Evolutionary conservation across 2,797 vertebrate genomes (phyloP).

Genomic region (Girardinus metallicus): DNA sequence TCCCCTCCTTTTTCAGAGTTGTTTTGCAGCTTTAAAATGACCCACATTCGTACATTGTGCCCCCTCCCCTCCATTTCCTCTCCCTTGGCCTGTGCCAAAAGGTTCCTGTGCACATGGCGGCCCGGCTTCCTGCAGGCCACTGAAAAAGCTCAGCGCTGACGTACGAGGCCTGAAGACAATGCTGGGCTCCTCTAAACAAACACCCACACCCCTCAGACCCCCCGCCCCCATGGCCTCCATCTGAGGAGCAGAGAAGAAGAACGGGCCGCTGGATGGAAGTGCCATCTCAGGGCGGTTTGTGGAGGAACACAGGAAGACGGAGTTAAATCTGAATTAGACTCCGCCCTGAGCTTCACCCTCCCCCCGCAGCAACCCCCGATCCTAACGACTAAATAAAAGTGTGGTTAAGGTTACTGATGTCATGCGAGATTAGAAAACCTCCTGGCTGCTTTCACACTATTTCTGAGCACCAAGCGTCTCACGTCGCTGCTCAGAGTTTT

Average conservation of each 20-base stretch:
- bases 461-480: slow-evolving; percentile 15
- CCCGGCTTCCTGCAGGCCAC: slow-evolving; percentile 83
- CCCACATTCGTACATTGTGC: slow-evolving; percentile 73
- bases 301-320: slow-evolving; percentile 66
- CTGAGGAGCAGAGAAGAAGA: slow-evolving; percentile 50
- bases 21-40: slow-evolving; percentile 82
- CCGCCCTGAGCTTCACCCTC: slow-evolving; percentile 44
- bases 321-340: slow-evolving; percentile 65
- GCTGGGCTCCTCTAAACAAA: slow-evolving; percentile 80
- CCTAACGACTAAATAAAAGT: slow-evolving; percentile 66
- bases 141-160: slow-evolving; percentile 81
- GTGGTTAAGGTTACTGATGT: slow-evolving; percentile 61
- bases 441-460: slow-evolving; percentile 19
- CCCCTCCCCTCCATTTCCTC: slow-evolving; percentile 77
- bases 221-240: slow-evolving; percentile 20
- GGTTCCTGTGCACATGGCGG: slow-evolving; percentile 85
- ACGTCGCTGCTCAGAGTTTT: slow-evolving; percentile 7
- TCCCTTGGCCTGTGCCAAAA: slow-evolving; percentile 83
- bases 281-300: slow-evolving; percentile 36
- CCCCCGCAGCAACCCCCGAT: slow-evolving; percentile 33
- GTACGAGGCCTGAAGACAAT: slow-evolving; percentile 80
- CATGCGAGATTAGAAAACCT: slow-evolving; percentile 47
- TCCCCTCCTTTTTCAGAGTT: slow-evolving; percentile 59
- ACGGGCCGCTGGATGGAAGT: slow-evolving; percentile 38
- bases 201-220: slow-evolving; percentile 60